phyloP scores from a whole-genome alignment of 2,113 vertebrate genomes.

The Triplophysa tibetana region DNA sequence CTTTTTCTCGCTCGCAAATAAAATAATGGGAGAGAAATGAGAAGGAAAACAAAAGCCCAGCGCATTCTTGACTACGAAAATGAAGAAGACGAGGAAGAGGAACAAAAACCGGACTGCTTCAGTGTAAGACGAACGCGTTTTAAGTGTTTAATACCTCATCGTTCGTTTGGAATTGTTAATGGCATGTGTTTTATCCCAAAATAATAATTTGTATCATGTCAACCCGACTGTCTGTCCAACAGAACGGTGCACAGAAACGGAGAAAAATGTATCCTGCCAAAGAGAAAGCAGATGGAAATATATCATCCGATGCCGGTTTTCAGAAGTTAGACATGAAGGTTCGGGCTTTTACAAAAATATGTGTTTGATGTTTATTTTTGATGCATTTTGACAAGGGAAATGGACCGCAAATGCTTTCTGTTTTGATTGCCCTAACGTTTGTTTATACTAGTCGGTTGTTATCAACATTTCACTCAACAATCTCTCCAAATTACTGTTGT shows the following conservation, averaged over 20 bases:
- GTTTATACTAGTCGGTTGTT: not conserved
- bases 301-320: conserved; percentile 47
- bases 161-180: conserved; percentile 54
- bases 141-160: conserved; percentile 37
- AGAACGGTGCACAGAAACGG: conserved; percentile 63
- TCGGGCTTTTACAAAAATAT: conserved; percentile 46
- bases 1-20: conserved; percentile 56
- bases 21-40: conserved; percentile 67
- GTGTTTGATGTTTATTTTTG: conserved; percentile 30
- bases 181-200: conserved; percentile 47
- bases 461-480: not conserved
- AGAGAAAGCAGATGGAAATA: conserved; percentile 55
- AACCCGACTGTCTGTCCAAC: conserved; percentile 57
- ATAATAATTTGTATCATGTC: conserved; percentile 52
- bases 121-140: conserved; percentile 55
- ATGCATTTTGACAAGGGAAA: not conserved
- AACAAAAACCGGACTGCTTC: conserved; percentile 54
- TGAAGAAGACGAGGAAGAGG: conserved; percentile 60
- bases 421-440: not conserved
- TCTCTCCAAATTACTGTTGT: conserved; percentile 13
- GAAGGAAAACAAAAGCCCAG: conserved; percentile 67
- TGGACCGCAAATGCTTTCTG: not conserved
- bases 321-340: conserved; percentile 63
- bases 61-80: conserved; percentile 62
- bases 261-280: conserved; percentile 61